Percentiles rank a stretch among this genome's conserved stretches.
phyloP scores from a whole-genome alignment of 2,797 vertebrate genomes.

The Chrosomus eos region DNA sequence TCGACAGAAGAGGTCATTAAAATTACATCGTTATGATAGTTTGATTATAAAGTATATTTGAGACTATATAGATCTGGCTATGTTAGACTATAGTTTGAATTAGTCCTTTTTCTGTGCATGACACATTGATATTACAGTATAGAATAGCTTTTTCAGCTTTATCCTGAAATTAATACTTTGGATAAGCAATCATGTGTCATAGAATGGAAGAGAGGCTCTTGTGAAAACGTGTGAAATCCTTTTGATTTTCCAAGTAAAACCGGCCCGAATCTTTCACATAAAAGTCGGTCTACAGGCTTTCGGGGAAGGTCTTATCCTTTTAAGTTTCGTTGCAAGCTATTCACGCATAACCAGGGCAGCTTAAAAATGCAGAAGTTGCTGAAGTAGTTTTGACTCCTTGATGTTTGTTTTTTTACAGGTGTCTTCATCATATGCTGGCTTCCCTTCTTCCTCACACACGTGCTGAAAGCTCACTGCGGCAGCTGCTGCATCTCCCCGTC shows the following conservation, averaged over 20 bases:
- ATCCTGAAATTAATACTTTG: too few species aligned
- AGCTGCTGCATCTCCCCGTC: conserved; percentile 79
- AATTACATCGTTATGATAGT: too few species aligned
- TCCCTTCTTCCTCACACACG: conserved; percentile 82
- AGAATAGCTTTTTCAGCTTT: neutral
- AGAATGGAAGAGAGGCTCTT: neutral
- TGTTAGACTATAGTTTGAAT: too few species aligned
- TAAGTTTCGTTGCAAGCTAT: neutral
- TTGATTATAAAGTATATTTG: too few species aligned
- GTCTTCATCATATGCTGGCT: conserved; percentile 86
- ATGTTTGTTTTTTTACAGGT: conserved; percentile 62
- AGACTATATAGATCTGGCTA: too few species aligned
- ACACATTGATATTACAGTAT: neutral
- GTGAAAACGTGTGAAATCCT: neutral
- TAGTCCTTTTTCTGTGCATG: too few species aligned
- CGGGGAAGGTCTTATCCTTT: neutral
- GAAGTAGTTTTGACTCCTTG: neutral
- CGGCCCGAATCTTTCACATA: too few species aligned
- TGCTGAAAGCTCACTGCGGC: conserved; percentile 79
- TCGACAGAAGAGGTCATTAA: too few species aligned
- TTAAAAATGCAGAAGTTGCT: neutral
- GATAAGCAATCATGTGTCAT: neutral
- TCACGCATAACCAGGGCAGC: neutral
- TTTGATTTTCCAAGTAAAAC: neutral
- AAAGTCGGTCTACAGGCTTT: neutral